Percentiles rank a stretch among this genome's conserved stretches.
Evolutionary conservation across 1,140 invertebrate species (phyloP).

Genomic region (Neodiprion virginianus): DNA sequence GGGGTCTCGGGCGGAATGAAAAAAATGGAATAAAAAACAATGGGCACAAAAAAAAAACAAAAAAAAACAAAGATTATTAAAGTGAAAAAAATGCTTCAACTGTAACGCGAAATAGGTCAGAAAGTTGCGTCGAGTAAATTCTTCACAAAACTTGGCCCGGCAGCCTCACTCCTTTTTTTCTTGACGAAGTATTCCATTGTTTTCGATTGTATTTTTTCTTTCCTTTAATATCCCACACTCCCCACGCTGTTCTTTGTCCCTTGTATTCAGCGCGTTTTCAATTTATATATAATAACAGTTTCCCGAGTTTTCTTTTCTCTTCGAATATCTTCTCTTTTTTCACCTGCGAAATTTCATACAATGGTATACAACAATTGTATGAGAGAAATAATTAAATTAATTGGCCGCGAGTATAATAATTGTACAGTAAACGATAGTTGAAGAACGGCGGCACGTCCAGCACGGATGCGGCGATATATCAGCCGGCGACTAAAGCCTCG

Average conservation of each 20-base stretch:
- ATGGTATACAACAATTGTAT: no score
- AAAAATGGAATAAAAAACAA: conserved; percentile 11
- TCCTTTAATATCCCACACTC: not conserved
- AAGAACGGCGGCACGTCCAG: no score
- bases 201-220: conserved; percentile 14
- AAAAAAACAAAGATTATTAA: not conserved
- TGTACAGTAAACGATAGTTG: no score
- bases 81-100: not conserved
- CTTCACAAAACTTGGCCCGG: conserved; percentile 8
- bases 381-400: no score
- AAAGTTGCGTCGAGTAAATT: conserved; percentile 12
- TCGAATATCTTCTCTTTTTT: not conserved
- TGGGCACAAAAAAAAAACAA: conserved; percentile 11
- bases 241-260: not conserved
- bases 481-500: not conserved
- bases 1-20: conserved; percentile 1
- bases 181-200: not conserved
- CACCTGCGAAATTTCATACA: not conserved
- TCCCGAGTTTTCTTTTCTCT: not conserved
- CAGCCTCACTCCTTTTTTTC: conserved; percentile 13
- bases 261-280: not conserved
- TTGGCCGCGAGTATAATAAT: no score
- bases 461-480: not conserved
- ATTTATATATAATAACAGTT: not conserved
- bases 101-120: conserved; percentile 15